Base-by-base conservation (phyloP, 1,140 invertebrate species). In the Probaryconus sp. region DNA sequence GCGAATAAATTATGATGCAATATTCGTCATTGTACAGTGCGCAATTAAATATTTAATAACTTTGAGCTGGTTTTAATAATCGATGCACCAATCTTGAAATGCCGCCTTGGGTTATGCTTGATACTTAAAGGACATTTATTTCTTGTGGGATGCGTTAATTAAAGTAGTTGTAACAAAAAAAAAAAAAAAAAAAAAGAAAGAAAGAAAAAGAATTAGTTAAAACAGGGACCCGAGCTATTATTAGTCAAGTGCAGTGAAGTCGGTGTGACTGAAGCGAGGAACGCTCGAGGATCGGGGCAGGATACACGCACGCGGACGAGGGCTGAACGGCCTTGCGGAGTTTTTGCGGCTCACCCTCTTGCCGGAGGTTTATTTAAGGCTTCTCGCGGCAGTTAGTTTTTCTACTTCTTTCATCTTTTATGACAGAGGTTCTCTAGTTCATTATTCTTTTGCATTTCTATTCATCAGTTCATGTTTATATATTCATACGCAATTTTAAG, bases 331-430 rank as follows among this genome's bases (percentile, higher is more conserved):
- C 78, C 76, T 81, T 82, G 77, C 78, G 51, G 30, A 65, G 56
- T 75, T 79, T 79, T 80, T 78, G 64, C 63, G 55, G 58, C 72
- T 79, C 71, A 73, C 58, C 69, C 67, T 75, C 70, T 79, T 40
- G 60, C 31, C 60, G 67, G 71, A 76, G 77, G 78, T 77, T 82
- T 80, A 76, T 72, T 79, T 70, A 76, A 74, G 63, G 51, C 45
- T 61, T 61, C 56, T 24, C 65, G 58, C 48, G 26, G 60, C 78
- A 56, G 43, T 74, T 63, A 53, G 70, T 56, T 70, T 35, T 50
- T 51, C 55, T 65, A 18, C 33, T 37, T 65, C 78, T 69, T 74
- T 47, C 35, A 18, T 48, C 42, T 43, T 42, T 72, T 71, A 63
- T 69, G 72, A 43, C 78, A 79, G 63, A 63, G 78, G 65, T 61